Base-by-base conservation (phyloP, 2,797 vertebrate genomes). In the Leuciscus waleckii region DNA sequence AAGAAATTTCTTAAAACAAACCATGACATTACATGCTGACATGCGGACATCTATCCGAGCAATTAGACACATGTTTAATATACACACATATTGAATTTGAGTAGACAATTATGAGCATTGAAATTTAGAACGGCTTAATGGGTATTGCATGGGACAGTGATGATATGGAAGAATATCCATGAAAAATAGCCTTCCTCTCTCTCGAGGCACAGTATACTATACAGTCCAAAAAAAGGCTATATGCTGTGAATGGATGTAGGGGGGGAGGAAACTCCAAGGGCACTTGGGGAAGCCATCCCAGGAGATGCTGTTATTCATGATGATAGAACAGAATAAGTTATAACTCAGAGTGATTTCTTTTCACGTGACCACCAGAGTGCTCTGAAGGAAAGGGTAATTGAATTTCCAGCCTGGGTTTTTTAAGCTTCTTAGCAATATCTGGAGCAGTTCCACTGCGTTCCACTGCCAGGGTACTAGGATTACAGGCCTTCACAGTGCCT, bases 331-430 rank as follows among this genome's bases (percentile, higher is more conserved):
- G 61, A 67, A 69, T 84, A 70, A 85, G 74, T 75, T 80, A 86
- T 71, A 76, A 78, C 46, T 43, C 35, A 39, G 39, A 84, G 51
- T 89, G 87, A 51, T 56, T 87, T 87, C 87, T 91, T 87, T 74
- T 83, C 87, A 93, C 79, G 82, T 91, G 91, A 91, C 90, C 90
- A 93, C 89, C 82, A 79, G 90, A 90, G 83, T 87, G 73, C 86
- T 91, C 86, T 91, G 89, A 86, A 92, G 90, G 87, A 79, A 90
- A 77, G 81, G 81, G 86, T 94, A 93, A 95, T 94, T 95, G 83
- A 94, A 94, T 95, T 95, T 95, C 93, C 93, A 94, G 90, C 86
- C 84, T 88, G 91, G 90, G 69, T 79, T 86, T 86, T 85, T 86
- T 86, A 87, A 82, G 84, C 84, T 75, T 80, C 86, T 87, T 86